Base-by-base conservation (phyloP, 2,797 vertebrate genomes). In the Acestrorhynchus altus region DNA sequence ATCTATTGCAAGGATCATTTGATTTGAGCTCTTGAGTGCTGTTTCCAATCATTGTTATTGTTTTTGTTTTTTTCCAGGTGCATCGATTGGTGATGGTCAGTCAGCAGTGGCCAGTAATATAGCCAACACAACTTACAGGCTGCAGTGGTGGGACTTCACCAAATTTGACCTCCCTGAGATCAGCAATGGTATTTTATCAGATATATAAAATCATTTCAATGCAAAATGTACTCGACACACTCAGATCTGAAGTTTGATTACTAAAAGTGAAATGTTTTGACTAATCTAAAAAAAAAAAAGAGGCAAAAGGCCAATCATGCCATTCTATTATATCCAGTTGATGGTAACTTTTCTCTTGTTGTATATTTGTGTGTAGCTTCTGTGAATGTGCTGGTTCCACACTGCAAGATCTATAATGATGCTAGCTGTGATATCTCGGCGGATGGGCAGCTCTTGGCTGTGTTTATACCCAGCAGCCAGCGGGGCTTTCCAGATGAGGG, bases 121-220 rank as follows among this genome's bases (percentile, higher is more conserved):
- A 80, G 98, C 98, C 77, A 98, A 98, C 90, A 99, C 97, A 60
- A 99, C 98, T 15, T 99, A 98, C 87, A 92, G 98, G 1, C 95
- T 99, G 78, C 98, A 99, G 92, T 99, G 98, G 98, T 99, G 98
- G 98, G 97, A 99, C 92, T 99, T 99, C 90, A 99, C 98, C 60
- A 98, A 98, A 81, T 99, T 98, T 61, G 96, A 99, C 85, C 94
- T 99, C 77, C 98, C 98, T 13, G 98, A 99, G 93, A 98, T 99
- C 93, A 99, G 98, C 90, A 99, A 99, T 77, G 97, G 98, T 99
- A 87, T 47, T 20, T 31, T 39, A 56, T 35, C 35, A 1, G n/a
- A 20, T 15, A 13, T 15, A 40, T 12, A 15, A 10, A 54, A 8
- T 26, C 4, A 20, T 10, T 2, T 28, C 9, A 28, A 22, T 47